Evolutionary conservation across 2,888 invertebrate genomes (phyloP).

Genomic region (Automeris io): DNA sequence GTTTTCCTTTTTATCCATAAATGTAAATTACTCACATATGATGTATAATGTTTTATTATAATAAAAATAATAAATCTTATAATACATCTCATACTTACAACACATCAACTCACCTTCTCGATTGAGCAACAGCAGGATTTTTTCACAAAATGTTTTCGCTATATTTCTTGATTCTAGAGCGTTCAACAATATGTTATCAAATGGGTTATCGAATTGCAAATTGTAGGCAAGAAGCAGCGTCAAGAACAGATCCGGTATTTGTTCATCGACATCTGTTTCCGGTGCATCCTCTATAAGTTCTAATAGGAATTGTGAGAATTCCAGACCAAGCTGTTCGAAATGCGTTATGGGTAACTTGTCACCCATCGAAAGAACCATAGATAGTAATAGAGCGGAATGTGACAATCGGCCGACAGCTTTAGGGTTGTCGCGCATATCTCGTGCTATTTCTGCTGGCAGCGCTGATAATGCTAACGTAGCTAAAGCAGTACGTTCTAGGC

Average conservation of each 20-base stretch:
- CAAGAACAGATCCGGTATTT: conserved; percentile 89
- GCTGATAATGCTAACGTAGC: conserved; percentile 91
- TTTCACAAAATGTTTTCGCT: conserved; percentile 94
- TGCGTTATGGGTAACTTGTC: conserved; percentile 93
- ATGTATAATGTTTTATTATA: too few species aligned
- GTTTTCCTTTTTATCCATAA: too few species aligned
- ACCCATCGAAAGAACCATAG: conserved; percentile 93
- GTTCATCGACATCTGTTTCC: conserved; percentile 88
- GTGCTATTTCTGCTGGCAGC: conserved; percentile 92
- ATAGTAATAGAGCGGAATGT: conserved; percentile 88
- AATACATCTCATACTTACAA: not conserved
- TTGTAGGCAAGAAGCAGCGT: conserved; percentile 92
- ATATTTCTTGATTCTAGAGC: conserved; percentile 81
- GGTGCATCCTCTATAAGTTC: conserved; percentile 89
- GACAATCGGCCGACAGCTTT: conserved; percentile 87
- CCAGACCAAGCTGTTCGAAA: conserved; percentile 90
- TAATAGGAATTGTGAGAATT: conserved; percentile 88
- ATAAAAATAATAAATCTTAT: not conserved
- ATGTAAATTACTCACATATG: too few species aligned
- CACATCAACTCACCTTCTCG: conserved; percentile 90
- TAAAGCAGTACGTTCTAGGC: conserved; percentile 87
- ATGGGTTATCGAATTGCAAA: conserved; percentile 84
- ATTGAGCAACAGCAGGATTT: conserved; percentile 90
- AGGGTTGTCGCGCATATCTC: conserved; percentile 88
- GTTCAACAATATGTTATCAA: conserved; percentile 83